Base-by-base conservation (phyloP, 1,140 invertebrate species). In the Cotesia glomerata region DNA sequence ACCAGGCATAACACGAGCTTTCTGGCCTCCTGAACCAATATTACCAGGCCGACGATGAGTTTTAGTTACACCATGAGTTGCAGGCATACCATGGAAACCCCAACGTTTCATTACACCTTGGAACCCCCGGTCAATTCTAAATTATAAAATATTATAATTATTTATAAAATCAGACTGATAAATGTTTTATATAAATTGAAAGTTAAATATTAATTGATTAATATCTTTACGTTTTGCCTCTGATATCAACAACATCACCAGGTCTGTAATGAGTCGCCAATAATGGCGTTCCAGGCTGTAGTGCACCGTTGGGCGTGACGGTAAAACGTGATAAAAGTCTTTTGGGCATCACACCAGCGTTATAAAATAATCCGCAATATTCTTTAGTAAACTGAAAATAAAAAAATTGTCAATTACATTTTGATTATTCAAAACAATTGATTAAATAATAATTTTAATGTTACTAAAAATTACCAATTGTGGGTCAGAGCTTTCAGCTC, bases 91-190 rank as follows among this genome's bases (percentile, higher is more conserved):
- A 82, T 95, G 94, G 81, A 99, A 97, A 52, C 96, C 96, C 92
- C 96, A 98, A 34, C 98, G 89, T 88, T 96, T 98, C 88, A 99
- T 94, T 0, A 98, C 98, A 65, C 98, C 98, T 91, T 99, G 97
- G 82, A 99, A 99, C n/a, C 98, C 98, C 82, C 93, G 90, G 81
- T 97, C 93, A 56, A 97, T 92, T 3, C 95, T 97, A 79, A 26
- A 26, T 26, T 26, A 26, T 26, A 26, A 26, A 26, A 26, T 26
- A 26, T 26, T 26, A 26, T 26, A 35, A 13, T 39, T 7, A 51
- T 64, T 56, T 34, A 58, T 52, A 34, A 64, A 45, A 65, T n/a
- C n/a, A n/a, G n/a, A n/a, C n/a, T n/a, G n/a, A n/a, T n/a, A n/a
- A n/a, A n/a, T n/a, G n/a, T n/a, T n/a, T n/a, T n/a, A n/a, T n/a